Percentiles rank a stretch among this genome's conserved stretches.
These are phyloP conservation scores for Harpegnathos saltator DNA, from an alignment of 1,140 invertebrate genomes.

Conservation along the genomic window DNA sequence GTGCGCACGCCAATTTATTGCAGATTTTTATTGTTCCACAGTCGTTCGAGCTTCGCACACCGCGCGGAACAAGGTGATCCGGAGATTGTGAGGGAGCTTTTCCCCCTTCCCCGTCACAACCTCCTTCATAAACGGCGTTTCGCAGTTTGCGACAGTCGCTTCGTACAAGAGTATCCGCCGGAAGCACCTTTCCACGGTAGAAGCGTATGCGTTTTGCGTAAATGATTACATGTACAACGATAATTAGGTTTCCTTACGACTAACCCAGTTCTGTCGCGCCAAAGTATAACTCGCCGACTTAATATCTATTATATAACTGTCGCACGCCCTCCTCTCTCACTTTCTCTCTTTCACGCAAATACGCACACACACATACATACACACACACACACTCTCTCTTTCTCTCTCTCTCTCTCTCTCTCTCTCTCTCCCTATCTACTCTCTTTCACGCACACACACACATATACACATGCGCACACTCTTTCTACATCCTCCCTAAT, in stretches of 20 bases:
- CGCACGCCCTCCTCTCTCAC: not conserved
- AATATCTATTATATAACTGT: slow-evolving; percentile 37
- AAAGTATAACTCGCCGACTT: slow-evolving; percentile 19
- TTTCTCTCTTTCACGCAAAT: not conserved
- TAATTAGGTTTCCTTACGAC: slow-evolving; percentile 60
- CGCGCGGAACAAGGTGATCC: not conserved
- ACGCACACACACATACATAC: too few relatives aligned
- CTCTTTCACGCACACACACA: not conserved
- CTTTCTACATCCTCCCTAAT: not conserved
- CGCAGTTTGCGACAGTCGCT: slow-evolving; percentile 33
- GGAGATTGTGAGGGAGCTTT: not conserved
- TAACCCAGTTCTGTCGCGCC: slow-evolving; percentile 17
- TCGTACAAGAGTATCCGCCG: slow-evolving; percentile 62
- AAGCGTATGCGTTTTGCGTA: slow-evolving; percentile 76
- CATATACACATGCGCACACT: not conserved
- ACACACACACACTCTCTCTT: not conserved
- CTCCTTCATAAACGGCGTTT: slow-evolving; percentile 56
- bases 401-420: not conserved
- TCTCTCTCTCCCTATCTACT: not conserved
- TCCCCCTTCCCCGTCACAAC: too few relatives aligned
- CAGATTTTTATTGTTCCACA: slow-evolving; percentile 14
- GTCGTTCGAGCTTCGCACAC: slow-evolving; percentile 46
- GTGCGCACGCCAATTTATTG: slow-evolving; percentile 11
- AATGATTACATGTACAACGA: slow-evolving; percentile 68
- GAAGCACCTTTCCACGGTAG: slow-evolving; percentile 73